Conservation (phyloP, 2,888 invertebrate species). For the Polylopha cassiicola region DNA sequence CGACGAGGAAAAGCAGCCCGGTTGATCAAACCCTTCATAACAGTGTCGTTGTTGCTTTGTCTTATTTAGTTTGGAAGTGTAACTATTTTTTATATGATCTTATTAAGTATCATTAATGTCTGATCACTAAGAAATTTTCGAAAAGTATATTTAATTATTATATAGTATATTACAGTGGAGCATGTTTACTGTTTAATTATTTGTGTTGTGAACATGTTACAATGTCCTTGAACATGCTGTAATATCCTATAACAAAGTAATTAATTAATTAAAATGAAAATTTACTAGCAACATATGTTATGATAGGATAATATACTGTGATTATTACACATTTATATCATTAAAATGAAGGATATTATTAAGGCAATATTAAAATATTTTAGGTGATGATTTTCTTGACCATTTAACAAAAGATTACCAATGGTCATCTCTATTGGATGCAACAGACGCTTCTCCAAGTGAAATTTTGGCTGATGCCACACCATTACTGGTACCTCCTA, state of each 20-base stretch:
- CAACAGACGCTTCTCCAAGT: slow-evolving; percentile 67
- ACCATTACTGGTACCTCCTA: slow-evolving; percentile 53
- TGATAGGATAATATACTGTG: background rate
- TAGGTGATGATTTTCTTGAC: slow-evolving; percentile 65
- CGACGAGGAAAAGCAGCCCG: no score
- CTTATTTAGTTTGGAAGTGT: no score
- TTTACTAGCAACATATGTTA: slow-evolving; percentile 45
- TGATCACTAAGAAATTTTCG: no score
- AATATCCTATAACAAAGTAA: slow-evolving; percentile 45
- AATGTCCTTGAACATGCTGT: no score
- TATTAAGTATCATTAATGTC: no score
- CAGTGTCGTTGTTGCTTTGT: no score
- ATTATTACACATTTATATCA: slow-evolving; percentile 3
- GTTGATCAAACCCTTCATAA: no score
- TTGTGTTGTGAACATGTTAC: no score
- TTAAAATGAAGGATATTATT: background rate
- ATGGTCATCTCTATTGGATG: slow-evolving; percentile 65
- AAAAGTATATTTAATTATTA: no score
- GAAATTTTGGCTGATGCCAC: slow-evolving; percentile 71
- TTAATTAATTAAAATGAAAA: slow-evolving; percentile 25
- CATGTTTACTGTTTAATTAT: no score
- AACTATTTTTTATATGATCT: no score
- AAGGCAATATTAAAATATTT: slow-evolving; percentile 21
- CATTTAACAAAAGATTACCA: slow-evolving; percentile 61
- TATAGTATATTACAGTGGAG: no score